Conservation (phyloP, 2,113 vertebrate genomes). For the Typhlomys cinereus region DNA sequence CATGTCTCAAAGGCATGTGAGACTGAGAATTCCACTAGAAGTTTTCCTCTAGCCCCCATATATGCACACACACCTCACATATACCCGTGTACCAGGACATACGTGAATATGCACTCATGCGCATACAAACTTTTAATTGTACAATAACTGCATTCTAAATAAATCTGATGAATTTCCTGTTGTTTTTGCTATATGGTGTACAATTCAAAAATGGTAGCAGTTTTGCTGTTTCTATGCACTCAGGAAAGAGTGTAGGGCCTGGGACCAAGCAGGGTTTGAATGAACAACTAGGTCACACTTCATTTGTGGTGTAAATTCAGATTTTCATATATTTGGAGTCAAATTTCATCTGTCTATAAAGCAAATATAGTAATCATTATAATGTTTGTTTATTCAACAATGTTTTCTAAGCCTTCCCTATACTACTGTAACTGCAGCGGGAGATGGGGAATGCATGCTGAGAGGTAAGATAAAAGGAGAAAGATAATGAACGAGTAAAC, state of each 20-base stretch:
- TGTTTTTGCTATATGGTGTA: neutral
- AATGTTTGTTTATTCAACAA: neutral
- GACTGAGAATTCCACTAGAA: neutral
- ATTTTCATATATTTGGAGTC: neutral
- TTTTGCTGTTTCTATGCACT: neutral
- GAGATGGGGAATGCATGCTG: neutral
- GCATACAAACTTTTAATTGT: neutral
- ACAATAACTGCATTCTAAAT: neutral
- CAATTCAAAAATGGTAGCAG: neutral
- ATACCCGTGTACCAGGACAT: neutral
- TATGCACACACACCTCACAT: neutral
- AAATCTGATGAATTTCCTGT: neutral
- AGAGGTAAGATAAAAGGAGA: neutral
- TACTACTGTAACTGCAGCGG: neutral
- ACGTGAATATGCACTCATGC: neutral
- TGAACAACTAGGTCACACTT: neutral
- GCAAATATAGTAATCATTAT: neutral
- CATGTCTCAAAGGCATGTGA: neutral
- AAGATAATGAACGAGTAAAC: neutral
- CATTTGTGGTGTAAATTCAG: slow-evolving; percentile 18
- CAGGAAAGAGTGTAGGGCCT: neutral
- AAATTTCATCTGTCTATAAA: slow-evolving; percentile 28
- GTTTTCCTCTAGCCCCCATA: neutral
- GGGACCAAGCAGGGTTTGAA: neutral
- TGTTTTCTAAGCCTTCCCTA: neutral